Evolutionary conservation across 2,888 invertebrate genomes (phyloP).

Genomic region (Nebria salina): DNA sequence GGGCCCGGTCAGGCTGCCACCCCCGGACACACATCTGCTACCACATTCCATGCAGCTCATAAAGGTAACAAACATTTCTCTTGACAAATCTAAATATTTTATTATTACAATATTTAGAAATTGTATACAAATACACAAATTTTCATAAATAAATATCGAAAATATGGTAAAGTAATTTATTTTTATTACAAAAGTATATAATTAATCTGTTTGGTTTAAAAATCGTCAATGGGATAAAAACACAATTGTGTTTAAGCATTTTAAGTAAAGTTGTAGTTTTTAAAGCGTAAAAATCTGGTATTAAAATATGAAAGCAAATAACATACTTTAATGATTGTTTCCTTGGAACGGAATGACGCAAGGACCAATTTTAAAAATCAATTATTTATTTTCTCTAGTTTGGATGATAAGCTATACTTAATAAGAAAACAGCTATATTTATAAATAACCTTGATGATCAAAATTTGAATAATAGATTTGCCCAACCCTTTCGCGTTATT

Average conservation of each 20-base stretch:
- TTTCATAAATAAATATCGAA: too few relatives aligned
- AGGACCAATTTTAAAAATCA: neutral
- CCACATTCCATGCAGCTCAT: conserved; percentile 61
- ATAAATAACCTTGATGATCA: conserved; percentile 1
- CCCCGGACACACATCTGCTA: conserved; percentile 52
- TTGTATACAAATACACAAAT: too few relatives aligned
- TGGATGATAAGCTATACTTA: neutral
- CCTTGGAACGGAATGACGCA: neutral
- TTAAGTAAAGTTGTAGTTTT: too few relatives aligned
- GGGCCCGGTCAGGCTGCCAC: conserved; percentile 17
- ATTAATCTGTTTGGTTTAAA: too few relatives aligned
- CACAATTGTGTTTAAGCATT: too few relatives aligned
- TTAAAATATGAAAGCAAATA: neutral
- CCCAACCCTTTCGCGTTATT: neutral
- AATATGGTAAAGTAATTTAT: too few relatives aligned
- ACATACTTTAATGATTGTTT: neutral
- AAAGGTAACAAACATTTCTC: conserved; percentile 58
- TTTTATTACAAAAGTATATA: too few relatives aligned
- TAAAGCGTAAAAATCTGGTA: too few relatives aligned
- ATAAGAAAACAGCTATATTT: neutral
- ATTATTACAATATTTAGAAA: too few relatives aligned
- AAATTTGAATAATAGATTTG: neutral
- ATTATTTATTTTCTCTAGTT: neutral
- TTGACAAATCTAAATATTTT: neutral
- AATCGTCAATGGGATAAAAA: too few relatives aligned